These are phyloP conservation scores for Rhogogaster chlorosoma DNA, from an alignment of 2,888 invertebrate genomes.

Conservation along the genomic window DNA sequence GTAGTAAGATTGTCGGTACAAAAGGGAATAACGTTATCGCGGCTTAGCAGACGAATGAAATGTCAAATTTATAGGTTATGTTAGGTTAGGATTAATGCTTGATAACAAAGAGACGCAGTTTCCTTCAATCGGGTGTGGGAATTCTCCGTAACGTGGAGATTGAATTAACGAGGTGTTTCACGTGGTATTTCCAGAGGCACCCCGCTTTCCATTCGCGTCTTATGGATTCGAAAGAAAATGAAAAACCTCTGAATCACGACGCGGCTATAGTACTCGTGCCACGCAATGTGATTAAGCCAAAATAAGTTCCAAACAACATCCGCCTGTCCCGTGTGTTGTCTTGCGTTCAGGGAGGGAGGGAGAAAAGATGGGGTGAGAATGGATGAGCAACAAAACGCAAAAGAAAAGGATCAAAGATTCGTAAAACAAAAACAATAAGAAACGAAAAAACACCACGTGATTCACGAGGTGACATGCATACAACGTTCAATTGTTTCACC, in stretches of 20 bases:
- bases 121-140: not conserved
- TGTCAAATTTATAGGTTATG: not conserved
- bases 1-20: not conserved
- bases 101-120: slow-evolving; percentile 37
- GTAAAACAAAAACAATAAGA: not conserved
- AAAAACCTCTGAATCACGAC: slow-evolving; percentile 59
- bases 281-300: slow-evolving; percentile 58
- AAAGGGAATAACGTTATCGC: not conserved
- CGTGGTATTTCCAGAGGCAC: slow-evolving; percentile 68
- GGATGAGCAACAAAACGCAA: not conserved
- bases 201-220: slow-evolving; percentile 66
- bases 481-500: not conserved
- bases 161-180: slow-evolving; percentile 48
- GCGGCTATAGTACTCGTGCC: slow-evolving; percentile 55
- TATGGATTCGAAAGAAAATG: slow-evolving; percentile 68
- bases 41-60: not conserved
- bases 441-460: slow-evolving; percentile 11
- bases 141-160: not conserved
- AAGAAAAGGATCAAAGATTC: not conserved
- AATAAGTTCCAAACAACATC: slow-evolving; percentile 65
- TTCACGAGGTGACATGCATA: not conserved
- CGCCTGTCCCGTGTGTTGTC: slow-evolving; percentile 47
- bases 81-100: slow-evolving; percentile 34
- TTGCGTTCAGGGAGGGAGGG: slow-evolving; percentile 22
- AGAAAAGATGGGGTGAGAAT: not conserved